Conservation (phyloP, 1,140 invertebrate genomes). For the Pristionchus pacificus region DNA sequence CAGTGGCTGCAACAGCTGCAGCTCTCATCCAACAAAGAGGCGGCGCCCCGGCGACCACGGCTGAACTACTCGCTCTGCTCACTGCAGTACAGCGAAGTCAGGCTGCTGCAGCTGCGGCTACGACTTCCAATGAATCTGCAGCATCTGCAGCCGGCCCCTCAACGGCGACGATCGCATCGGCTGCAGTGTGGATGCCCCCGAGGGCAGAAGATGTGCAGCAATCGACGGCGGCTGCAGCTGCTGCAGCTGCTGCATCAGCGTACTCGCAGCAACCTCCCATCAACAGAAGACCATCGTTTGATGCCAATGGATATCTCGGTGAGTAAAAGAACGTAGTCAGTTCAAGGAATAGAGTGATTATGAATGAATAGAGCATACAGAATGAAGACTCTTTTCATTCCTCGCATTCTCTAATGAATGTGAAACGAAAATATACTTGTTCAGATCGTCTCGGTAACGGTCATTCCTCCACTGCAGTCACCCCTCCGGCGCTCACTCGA, state of each 20-base stretch:
- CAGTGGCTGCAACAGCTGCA: neutral
- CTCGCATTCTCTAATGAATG: too few relatives aligned
- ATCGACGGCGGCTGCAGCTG: constrained; percentile 1
- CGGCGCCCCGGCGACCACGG: neutral
- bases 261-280: too few relatives aligned
- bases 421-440: too few relatives aligned
- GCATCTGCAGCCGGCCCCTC: constrained; percentile 6
- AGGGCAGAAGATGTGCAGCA: constrained; percentile 2
- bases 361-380: neutral
- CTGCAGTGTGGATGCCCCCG: constrained; percentile 34
- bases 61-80: neutral
- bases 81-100: constrained; percentile 9
- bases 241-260: constrained; percentile 10
- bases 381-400: neutral
- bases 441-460: constrained; percentile 3
- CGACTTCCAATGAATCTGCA: too few relatives aligned
- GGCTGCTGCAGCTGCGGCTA: too few relatives aligned
- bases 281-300: too few relatives aligned
- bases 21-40: constrained; percentile 2
- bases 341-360: neutral
- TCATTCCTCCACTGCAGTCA: neutral
- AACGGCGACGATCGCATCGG: constrained; percentile 13
- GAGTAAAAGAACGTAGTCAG: too few relatives aligned
- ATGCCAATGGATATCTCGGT: neutral
- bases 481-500: constrained; percentile 13